These are phyloP conservation scores for zebrafish (Danio rerio) DNA, from an alignment of 2,113 vertebrate species.

Conservation along the genomic window GRCz12tu NC_133184.1:52540001-52540500, in stretches of 20 bases:
- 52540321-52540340: slow-evolving; percentile 14
- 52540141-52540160: slow-evolving; percentile 75
- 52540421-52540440: too few species aligned
- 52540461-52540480: too few species aligned
- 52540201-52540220: slow-evolving; percentile 46
- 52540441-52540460: too few species aligned
- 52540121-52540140: slow-evolving; percentile 76
- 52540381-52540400: too few species aligned
- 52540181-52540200: slow-evolving; percentile 54
- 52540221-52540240: slow-evolving; percentile 55
- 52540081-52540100: slow-evolving; percentile 76
- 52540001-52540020: slow-evolving; percentile 84
- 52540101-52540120: slow-evolving; percentile 74
- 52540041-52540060: slow-evolving; percentile 83
- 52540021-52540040: slow-evolving; percentile 82
- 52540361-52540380: too few species aligned
- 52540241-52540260: slow-evolving; percentile 49
- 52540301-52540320: slow-evolving; percentile 49
- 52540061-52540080: slow-evolving; percentile 72
- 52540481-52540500: too few species aligned
- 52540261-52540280: slow-evolving; percentile 48
- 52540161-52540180: slow-evolving; percentile 68
- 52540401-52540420: too few species aligned
- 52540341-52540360: neutral
- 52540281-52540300: slow-evolving; percentile 60